Evolutionary conservation across 2,888 invertebrate species (phyloP).

Genomic region (Mamestra brassicae): DNA sequence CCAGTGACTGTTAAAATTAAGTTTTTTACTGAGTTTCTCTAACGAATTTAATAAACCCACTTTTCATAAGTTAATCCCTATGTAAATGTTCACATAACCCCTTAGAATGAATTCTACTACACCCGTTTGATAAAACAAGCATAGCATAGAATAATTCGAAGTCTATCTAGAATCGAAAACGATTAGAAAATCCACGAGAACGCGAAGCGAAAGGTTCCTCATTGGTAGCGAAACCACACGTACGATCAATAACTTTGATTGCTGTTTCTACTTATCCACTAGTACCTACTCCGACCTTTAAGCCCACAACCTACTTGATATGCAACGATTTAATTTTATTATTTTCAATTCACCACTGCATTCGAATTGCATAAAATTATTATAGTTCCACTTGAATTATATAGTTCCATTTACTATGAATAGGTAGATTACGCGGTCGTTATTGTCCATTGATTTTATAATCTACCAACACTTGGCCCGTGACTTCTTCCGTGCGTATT

Average conservation of each 20-base stretch:
- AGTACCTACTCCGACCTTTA: slow-evolving; percentile 41
- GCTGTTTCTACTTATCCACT: slow-evolving; percentile 7
- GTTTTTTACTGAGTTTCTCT: too few relatives aligned
- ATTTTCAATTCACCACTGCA: slow-evolving; percentile 30
- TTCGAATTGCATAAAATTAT: slow-evolving; percentile 33
- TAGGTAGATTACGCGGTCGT: slow-evolving; percentile 18
- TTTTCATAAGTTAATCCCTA: background rate
- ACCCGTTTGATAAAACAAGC: background rate
- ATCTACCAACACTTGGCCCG: background rate
- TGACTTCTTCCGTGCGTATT: too few relatives aligned
- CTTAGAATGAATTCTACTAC: too few relatives aligned
- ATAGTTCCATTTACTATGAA: slow-evolving; percentile 16
- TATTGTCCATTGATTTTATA: slow-evolving; percentile 8
- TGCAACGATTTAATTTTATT: slow-evolving; percentile 44
- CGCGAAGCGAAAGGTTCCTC: slow-evolving; percentile 1
- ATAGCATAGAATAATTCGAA: background rate
- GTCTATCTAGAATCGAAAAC: slow-evolving; percentile 9
- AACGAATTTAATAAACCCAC: too few relatives aligned
- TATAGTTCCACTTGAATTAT: slow-evolving; percentile 1
- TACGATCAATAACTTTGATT: slow-evolving; percentile 43
- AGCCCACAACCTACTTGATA: slow-evolving; percentile 32
- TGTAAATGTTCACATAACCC: background rate
- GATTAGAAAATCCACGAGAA: slow-evolving; percentile 1
- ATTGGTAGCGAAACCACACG: slow-evolving; percentile 22
- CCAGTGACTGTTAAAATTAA: too few relatives aligned